Conservation (phyloP, 1,140 invertebrate genomes). For the Drosophila melanogaster region DNA sequence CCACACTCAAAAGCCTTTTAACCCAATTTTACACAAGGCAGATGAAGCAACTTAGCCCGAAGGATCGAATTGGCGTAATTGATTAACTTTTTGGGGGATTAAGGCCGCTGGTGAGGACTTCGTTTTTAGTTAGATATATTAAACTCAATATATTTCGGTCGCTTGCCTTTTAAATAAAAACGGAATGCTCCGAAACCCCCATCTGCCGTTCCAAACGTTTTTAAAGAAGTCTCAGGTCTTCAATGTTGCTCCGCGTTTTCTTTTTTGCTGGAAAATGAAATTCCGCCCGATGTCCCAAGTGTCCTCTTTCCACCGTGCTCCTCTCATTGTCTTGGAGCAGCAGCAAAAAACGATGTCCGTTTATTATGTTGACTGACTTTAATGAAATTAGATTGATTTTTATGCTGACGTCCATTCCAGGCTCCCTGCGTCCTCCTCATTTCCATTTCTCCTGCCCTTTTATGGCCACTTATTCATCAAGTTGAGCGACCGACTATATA, state of each 20-base stretch:
- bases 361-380: constrained; percentile 76
- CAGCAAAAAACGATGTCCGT: constrained; percentile 21
- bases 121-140: too few relatives aligned
- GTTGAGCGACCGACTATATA: constrained; percentile 78
- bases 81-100: too few relatives aligned
- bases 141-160: too few relatives aligned
- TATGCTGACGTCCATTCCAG: constrained; percentile 58
- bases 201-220: not conserved
- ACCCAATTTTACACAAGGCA: constrained; percentile 17
- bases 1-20: not conserved
- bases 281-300: constrained; percentile 10
- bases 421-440: not conserved
- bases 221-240: not conserved
- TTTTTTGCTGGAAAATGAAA: constrained; percentile 14
- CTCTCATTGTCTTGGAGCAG: constrained; percentile 44
- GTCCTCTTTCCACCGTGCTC: not conserved
- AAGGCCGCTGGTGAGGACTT: too few relatives aligned
- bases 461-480: constrained; percentile 78
- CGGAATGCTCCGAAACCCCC: too few relatives aligned
- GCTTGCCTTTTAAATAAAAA: too few relatives aligned
- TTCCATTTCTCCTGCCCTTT: constrained; percentile 39
- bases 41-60: too few relatives aligned
- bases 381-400: constrained; percentile 82
- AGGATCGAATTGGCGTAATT: too few relatives aligned
- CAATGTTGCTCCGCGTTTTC: not conserved